Conservation (phyloP, 2,113 vertebrate genomes). For the Glaucomys volans region DNA sequence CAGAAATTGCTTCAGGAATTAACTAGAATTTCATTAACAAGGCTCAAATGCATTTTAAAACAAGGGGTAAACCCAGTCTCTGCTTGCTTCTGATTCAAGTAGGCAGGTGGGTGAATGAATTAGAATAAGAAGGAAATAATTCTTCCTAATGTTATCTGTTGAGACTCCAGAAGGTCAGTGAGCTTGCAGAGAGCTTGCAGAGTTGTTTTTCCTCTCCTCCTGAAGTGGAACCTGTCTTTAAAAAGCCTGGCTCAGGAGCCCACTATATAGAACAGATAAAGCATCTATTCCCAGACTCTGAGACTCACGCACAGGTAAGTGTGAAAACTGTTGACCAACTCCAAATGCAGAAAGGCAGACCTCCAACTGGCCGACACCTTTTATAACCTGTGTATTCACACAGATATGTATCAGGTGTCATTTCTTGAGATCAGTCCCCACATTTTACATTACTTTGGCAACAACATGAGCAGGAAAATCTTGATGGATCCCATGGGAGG, state of each 20-base stretch:
- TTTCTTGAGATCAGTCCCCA: neutral
- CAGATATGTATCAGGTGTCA: accelerated
- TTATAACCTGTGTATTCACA: neutral
- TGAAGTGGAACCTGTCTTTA: neutral
- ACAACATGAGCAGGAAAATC: neutral
- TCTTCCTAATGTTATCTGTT: neutral
- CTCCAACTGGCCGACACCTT: neutral
- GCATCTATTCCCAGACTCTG: neutral
- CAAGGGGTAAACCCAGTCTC: neutral
- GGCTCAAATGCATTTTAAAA: constrained; percentile 76
- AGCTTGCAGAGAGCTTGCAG: neutral
- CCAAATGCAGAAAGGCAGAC: neutral
- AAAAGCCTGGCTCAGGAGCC: neutral
- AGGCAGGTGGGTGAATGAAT: neutral
- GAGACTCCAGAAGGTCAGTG: neutral
- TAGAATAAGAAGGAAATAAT: neutral
- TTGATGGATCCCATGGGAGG: neutral
- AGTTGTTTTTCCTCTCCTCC: neutral
- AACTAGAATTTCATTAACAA: constrained; percentile 65
- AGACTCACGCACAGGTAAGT: neutral
- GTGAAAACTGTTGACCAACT: neutral
- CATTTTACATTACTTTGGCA: neutral
- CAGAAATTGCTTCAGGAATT: constrained; percentile 76
- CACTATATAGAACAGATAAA: neutral
- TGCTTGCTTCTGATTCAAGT: neutral